These are phyloP conservation scores for Phrynocephalus guinanensis DNA, from an alignment of 2,797 vertebrate genomes.

Conservation along the genomic window DNA sequence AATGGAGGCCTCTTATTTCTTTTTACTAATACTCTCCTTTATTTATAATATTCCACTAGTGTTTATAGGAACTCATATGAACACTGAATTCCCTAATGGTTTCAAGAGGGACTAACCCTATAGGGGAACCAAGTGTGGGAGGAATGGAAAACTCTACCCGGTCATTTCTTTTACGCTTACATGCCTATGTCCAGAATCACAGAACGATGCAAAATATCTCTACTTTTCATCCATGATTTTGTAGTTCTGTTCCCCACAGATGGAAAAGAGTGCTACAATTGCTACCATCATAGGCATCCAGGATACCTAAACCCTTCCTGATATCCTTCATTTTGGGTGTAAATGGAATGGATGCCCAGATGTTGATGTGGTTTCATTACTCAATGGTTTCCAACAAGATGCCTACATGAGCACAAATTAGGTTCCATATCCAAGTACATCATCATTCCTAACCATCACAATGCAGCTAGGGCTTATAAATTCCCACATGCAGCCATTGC, in stretches of 20 bases:
- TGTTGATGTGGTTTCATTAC: not conserved
- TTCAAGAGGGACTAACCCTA: not conserved
- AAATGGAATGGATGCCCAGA: not conserved
- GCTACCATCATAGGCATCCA: not conserved
- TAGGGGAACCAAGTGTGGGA: not conserved
- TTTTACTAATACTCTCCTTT: conserved; percentile 5
- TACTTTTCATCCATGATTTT: not conserved
- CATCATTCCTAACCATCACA: not conserved
- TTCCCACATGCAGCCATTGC: not conserved
- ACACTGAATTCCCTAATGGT: not conserved
- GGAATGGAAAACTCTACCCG: not conserved
- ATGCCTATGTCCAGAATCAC: not conserved
- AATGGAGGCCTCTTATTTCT: not conserved
- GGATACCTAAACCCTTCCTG: not conserved
- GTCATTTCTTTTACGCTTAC: not conserved
- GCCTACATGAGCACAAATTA: not conserved
- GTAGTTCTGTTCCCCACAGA: not conserved
- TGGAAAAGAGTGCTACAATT: not conserved
- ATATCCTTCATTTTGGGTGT: not conserved
- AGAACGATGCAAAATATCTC: not conserved
- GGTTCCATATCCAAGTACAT: not conserved
- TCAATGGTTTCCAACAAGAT: not conserved
- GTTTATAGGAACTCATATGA: not conserved
- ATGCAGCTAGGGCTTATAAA: not conserved
- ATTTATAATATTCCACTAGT: conserved; percentile 4